Evolutionary conservation across 1,140 invertebrate species (phyloP).

Genomic region (Hyles vespertilio): DNA sequence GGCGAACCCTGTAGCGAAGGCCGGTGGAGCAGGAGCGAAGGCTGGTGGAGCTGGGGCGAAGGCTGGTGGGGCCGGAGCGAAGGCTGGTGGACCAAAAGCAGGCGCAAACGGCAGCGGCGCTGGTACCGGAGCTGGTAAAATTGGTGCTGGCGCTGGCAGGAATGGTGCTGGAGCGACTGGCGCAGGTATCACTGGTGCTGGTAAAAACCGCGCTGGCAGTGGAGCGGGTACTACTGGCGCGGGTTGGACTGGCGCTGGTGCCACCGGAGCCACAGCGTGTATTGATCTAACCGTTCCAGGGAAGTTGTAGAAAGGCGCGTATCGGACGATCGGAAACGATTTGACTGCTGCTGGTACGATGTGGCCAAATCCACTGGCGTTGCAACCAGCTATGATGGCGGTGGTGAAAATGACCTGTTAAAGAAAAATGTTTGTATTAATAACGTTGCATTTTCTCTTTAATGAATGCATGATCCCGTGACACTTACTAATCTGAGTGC

Average conservation of each 20-base stretch:
- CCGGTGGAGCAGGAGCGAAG: conserved; percentile 20
- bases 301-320: conserved; percentile 68
- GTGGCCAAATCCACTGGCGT: conserved; percentile 60
- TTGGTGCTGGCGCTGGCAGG: conserved; percentile 31
- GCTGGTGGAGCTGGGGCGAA: conserved; percentile 22
- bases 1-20: conserved; percentile 9
- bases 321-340: conserved; percentile 55
- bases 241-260: conserved; percentile 17
- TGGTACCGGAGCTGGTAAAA: conserved; percentile 23
- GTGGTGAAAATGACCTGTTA: conserved; percentile 47
- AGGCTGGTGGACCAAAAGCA: conserved; percentile 27
- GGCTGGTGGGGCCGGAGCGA: conserved; percentile 33
- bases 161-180: conserved; percentile 29
- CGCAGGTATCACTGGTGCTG: conserved; percentile 31
- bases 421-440: conserved; percentile 18
- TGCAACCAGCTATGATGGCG: conserved; percentile 53
- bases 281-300: conserved; percentile 53
- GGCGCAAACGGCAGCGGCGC: conserved; percentile 20
- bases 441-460: background rate
- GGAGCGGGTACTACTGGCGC: conserved; percentile 25
- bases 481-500: conserved; percentile 61
- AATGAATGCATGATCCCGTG: background rate
- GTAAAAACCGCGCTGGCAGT: conserved; percentile 23
- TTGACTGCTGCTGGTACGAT: conserved; percentile 43
- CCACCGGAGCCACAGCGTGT: conserved; percentile 55